Base-by-base conservation (phyloP, 2,113 vertebrate genomes). In the Spheniscus mendiculus region DNA sequence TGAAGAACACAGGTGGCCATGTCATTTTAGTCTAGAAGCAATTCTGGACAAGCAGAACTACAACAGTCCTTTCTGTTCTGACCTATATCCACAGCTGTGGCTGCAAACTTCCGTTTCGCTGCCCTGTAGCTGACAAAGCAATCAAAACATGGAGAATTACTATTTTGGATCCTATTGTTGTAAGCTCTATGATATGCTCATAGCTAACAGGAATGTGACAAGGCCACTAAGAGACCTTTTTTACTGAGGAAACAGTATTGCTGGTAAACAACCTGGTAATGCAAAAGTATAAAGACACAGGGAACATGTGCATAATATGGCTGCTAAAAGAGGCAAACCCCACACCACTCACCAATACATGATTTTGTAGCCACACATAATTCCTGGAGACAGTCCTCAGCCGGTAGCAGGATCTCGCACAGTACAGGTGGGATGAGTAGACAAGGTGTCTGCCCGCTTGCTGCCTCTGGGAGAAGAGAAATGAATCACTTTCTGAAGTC, bases 291-390 rank as follows among this genome's bases (percentile, higher is more conserved):
- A 20, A 42, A 38, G 49, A 10, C 15, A 22, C 11, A 44, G 66
- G n/a, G 10, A 69, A 10, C 3, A 14, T 2, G 6, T 32, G 21
- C 7, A 9, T 21, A 20, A 14, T 22, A 14, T 3, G 9, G 34
- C 42, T 70, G 30, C 52, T 77, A 5, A 36, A 34, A 44, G 16
- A 45, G 17, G 8, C 49, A 27, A 65, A 15, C 12, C 25, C 11
- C 47, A 15, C 14, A 13, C 7, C 32, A 34, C 59, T 49, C 66
- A 34, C 40, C 73, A 20, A 5, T 15, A 22, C 4, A 1, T 10
- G n/a, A 13, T 38, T 49, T 32, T 49, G 71, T 29, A 67, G 29
- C 18, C 20, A 63, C 8, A 12, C 4, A 27, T 7, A 40, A 25
- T 16, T 66, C 30, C 38, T 15, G 25, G 45, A 36, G 26, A 5